Base-by-base conservation (phyloP, 2,797 vertebrate genomes). In the Allobates femoralis region DNA sequence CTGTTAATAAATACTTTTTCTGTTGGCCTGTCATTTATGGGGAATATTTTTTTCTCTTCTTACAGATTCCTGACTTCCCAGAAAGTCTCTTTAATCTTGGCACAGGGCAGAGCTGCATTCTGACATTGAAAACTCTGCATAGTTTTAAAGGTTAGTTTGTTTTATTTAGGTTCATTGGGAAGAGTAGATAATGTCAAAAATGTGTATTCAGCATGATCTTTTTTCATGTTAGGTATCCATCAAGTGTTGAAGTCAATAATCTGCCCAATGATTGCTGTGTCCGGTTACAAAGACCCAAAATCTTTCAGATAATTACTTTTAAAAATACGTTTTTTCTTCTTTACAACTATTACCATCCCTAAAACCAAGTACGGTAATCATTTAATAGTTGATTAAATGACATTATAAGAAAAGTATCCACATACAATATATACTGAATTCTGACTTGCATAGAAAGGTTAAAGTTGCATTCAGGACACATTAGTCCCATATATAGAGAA, bases 1-100 rank as follows among this genome's bases (percentile, higher is more conserved):
- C 85, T 91, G 87, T 89, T 89, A 92, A 87, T 69, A 91, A 90
- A 87, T 85, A 85, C 15, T 84, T 18, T 14, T 81, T 83, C 23
- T 89, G 87, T 73, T 62, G 80, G 73, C 86, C 64, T 74, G 80
- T 81, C 1, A 82, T 81, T 81, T 81, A 66, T 71, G 50, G 67
- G 69, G 64, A 53, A 80, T 79, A 67, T 82, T 85, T 87, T 84
- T 83, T 81, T 85, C 85, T 78, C 67, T 81, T 74, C 19, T 26
- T 56, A 51, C 58, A 85, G 41, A 88, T 76, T 85, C 87, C 60
- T 85, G 77, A 77, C 83, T 81, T 85, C 78, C 56, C 78, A 88
- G 83, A 85, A 88, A 85, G 71, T 85, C 51, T 75, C 71, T 85
- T 88, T 88, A 81, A 81, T 88, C 87, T 76, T 81, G 71, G 62